These are phyloP conservation scores for Catagonus wagneri DNA, from an alignment of 2,113 vertebrate genomes.

Conservation along the genomic window DNA sequence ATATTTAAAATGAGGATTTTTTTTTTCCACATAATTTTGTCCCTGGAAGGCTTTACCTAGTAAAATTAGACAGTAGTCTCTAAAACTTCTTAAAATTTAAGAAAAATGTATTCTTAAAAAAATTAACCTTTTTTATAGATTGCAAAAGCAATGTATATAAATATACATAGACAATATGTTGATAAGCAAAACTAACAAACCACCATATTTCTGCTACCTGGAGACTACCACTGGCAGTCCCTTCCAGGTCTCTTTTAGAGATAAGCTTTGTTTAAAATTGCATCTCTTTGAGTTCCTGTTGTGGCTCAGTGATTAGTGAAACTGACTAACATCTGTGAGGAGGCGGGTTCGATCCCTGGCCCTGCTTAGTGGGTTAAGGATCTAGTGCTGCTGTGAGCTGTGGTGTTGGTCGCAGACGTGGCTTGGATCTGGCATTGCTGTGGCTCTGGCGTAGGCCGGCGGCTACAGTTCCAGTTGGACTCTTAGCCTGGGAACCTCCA, in stretches of 20 bases:
- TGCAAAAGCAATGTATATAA: neutral
- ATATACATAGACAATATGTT: neutral
- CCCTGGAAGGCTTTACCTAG: neutral
- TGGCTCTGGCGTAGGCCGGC: too few relatives aligned
- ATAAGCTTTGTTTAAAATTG: neutral
- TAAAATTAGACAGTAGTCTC: neutral
- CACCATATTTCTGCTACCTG: neutral
- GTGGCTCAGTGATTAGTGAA: too few relatives aligned
- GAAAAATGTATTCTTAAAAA: neutral
- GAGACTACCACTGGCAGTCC: too few relatives aligned
- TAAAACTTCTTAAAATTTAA: neutral
- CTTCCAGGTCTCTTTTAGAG: neutral
- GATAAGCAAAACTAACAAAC: neutral
- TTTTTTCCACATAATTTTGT: neutral
- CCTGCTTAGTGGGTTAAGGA: too few relatives aligned
- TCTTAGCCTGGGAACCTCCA: too few relatives aligned
- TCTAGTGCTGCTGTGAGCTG: too few relatives aligned
- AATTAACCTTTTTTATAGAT: neutral
- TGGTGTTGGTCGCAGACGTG: too few relatives aligned
- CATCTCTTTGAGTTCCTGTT: neutral
- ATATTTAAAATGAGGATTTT: neutral
- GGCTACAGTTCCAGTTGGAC: too few relatives aligned
- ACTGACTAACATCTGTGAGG: too few relatives aligned
- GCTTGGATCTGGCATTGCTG: too few relatives aligned
- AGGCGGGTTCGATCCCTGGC: too few relatives aligned